Conservation (phyloP, 2,888 invertebrate genomes). For the Yponomeuta cagnagella region DNA sequence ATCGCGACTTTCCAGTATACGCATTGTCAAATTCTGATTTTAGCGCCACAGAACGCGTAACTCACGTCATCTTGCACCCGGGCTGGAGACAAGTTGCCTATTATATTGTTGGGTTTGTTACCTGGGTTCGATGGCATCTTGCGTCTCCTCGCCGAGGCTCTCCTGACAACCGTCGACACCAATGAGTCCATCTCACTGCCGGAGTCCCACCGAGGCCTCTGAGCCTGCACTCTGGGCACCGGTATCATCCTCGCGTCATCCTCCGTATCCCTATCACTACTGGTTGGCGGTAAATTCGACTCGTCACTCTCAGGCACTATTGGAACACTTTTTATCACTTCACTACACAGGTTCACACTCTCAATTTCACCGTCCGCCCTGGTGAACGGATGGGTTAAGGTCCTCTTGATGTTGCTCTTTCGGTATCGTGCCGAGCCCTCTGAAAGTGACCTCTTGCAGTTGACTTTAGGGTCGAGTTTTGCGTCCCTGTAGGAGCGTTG, state of each 20-base stretch:
- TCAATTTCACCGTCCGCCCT: slow-evolving; percentile 46
- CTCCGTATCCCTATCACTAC: slow-evolving; percentile 70
- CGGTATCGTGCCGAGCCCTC: slow-evolving; percentile 68
- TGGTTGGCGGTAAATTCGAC: slow-evolving; percentile 64
- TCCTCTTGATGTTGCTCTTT: slow-evolving; percentile 67
- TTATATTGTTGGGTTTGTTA: slow-evolving; percentile 23
- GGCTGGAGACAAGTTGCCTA: no score
- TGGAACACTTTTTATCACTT: slow-evolving; percentile 44
- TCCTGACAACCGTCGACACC: slow-evolving; percentile 78
- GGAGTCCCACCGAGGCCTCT: slow-evolving; percentile 64
- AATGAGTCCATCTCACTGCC: slow-evolving; percentile 76
- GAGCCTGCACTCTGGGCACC: slow-evolving; percentile 37
- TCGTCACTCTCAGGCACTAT: slow-evolving; percentile 62
- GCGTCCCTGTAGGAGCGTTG: slow-evolving; percentile 52
- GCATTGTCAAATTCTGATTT: no score
- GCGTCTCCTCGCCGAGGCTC: slow-evolving; percentile 78
- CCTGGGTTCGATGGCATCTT: slow-evolving; percentile 68
- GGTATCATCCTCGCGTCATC: slow-evolving; percentile 54
- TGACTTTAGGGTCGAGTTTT: slow-evolving; percentile 54
- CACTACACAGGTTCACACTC: slow-evolving; percentile 47
- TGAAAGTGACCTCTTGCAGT: slow-evolving; percentile 59
- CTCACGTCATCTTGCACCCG: no score
- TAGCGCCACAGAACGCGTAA: no score
- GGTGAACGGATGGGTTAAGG: slow-evolving; percentile 67
- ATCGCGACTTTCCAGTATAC: slow-evolving; percentile 14